Conservation (phyloP, 2,113 vertebrate genomes). For the Nyctibius bracteatus region DNA sequence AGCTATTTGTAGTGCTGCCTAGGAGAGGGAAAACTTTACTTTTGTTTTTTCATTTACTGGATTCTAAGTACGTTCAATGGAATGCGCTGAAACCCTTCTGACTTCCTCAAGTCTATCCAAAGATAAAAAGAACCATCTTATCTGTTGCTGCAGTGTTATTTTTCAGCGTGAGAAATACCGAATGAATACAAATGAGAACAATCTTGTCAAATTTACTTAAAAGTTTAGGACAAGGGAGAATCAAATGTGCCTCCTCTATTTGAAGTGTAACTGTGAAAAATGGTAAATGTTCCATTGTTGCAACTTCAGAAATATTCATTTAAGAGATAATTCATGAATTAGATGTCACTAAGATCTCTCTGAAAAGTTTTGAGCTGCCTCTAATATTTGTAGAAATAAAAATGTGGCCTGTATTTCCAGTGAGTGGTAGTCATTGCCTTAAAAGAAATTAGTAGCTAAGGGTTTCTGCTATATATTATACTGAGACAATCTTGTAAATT, state of each 20-base stretch:
- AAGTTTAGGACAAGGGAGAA: background rate
- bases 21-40: background rate
- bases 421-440: background rate
- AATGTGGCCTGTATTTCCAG: background rate
- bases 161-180: background rate
- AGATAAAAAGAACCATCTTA: background rate
- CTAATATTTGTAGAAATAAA: background rate
- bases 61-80: background rate
- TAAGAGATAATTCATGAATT: background rate
- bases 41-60: background rate
- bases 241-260: background rate
- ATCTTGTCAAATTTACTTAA: background rate
- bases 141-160: background rate
- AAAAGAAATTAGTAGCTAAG: accelerated
- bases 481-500: background rate
- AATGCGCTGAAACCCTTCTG: slow-evolving; percentile 39
- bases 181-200: background rate
- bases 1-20: slow-evolving; percentile 29
- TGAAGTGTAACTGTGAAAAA: background rate
- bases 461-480: background rate
- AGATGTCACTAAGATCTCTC: background rate
- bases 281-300: background rate
- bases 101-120: background rate
- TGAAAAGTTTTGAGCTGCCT: background rate
- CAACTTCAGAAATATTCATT: background rate